Evolutionary conservation across 2,797 vertebrate species (phyloP).

Genomic region (Columba guinea): DNA sequence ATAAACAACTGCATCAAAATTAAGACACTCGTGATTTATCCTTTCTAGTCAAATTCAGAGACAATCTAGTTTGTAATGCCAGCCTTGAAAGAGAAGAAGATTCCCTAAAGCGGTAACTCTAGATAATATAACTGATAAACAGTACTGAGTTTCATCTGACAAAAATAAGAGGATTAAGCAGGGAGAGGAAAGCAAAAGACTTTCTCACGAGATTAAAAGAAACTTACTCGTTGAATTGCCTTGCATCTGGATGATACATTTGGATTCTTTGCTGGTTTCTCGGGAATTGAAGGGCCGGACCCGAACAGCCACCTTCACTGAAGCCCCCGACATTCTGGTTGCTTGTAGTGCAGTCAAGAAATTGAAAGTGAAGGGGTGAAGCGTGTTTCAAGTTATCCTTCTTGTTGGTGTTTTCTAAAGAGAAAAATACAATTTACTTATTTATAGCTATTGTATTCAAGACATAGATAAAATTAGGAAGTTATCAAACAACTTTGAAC

Average conservation of each 20-base stretch:
- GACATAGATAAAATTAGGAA: background rate
- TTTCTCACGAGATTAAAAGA: background rate
- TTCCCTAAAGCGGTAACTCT: background rate
- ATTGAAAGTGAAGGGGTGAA: background rate
- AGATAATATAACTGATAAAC: background rate
- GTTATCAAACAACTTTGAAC: background rate
- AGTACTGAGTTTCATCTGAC: background rate
- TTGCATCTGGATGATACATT: constrained; percentile 99
- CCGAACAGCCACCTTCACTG: constrained; percentile 97
- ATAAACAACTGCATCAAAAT: background rate
- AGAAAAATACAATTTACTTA: background rate
- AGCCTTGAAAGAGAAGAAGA: background rate
- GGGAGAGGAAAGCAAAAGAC: background rate
- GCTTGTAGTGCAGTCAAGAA: background rate
- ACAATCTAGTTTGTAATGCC: background rate
- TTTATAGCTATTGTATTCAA: background rate
- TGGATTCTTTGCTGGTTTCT: constrained; percentile 94
- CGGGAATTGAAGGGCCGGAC: constrained; percentile 97
- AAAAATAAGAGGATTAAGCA: background rate
- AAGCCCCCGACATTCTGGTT: constrained; percentile 94
- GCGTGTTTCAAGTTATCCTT: constrained; percentile 39
- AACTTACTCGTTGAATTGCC: constrained; percentile 98
- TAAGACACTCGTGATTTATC: background rate
- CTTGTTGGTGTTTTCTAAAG: constrained; percentile 7
- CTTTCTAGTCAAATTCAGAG: background rate